phyloP scores from a whole-genome alignment of 2,888 invertebrate species.

The Orthosia incerta region DNA sequence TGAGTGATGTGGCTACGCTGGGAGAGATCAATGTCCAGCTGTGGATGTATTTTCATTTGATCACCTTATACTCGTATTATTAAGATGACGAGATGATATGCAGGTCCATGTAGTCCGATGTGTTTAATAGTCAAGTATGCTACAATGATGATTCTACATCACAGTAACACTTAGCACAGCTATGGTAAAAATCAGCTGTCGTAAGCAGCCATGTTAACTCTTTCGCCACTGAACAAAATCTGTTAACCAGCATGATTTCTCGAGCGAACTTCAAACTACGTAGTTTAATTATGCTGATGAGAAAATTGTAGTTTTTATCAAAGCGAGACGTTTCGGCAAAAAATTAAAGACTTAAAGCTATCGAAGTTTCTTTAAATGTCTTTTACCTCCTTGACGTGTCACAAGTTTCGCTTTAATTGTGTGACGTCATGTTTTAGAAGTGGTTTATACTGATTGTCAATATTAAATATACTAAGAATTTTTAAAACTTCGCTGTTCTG shows the following conservation, averaged over 20 bases:
- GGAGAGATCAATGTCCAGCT: no score
- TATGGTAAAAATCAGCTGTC: neutral
- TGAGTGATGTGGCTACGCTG: neutral
- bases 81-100: no score
- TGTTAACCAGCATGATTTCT: conserved; percentile 42
- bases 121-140: neutral
- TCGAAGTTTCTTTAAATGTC: conserved; percentile 29
- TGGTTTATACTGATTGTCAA: neutral
- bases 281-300: conserved; percentile 49
- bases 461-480: neutral
- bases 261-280: conserved; percentile 43
- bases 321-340: conserved; percentile 30
- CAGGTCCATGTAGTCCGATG: neutral
- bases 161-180: neutral
- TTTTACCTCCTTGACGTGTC: conserved; percentile 20
- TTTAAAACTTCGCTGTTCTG: neutral
- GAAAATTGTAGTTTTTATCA: conserved; percentile 53
- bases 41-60: no score
- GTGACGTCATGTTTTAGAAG: neutral
- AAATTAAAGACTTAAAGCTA: conserved; percentile 40
- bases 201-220: neutral
- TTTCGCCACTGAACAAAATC: conserved; percentile 3
- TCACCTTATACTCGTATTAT: no score
- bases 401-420: conserved; percentile 7
- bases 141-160: neutral